Evolutionary conservation across 2,888 invertebrate species (phyloP), one percentile per base, ranked within the genome.

Genomic region (Falcaria lacertinaria): DNA sequence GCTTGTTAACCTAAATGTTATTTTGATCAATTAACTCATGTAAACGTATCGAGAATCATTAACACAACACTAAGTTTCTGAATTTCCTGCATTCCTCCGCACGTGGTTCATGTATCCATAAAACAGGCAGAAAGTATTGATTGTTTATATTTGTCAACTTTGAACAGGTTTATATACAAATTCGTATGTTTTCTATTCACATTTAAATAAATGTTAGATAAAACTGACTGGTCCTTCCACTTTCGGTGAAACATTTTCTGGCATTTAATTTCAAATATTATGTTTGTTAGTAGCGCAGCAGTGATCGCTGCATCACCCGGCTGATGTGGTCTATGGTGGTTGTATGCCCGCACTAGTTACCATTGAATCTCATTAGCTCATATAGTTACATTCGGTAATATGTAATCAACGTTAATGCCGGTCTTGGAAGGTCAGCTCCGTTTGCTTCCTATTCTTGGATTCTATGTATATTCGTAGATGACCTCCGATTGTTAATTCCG

Each of bases 381-480:
- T 49, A 43, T 43, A 48, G 45, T 48, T 55, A 52, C 42, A 44
- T 48, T 50, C 43, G 53, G 54, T n/a, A n/a, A n/a, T n/a, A n/a
- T 60, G 63, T 67, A 72, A 72, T 64, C 64, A 60, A 46, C 66
- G 51, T 55, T 68, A 68, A 68, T 55, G 61, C 66, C 64, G 53
- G 67, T 71, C 59, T 73, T 52, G 69, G 74, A 82, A 83, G 81
- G 81, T 66, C 74, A 66, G 58, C 41, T 51, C 41, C 46, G 34
- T 53, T 40, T 55, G 66, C 72, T 80, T 81, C 80, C 77, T 79
- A 69, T 69, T 62, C 62, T 70, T 60, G 60, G 60, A 57, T 69
- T 53, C 52, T 61, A 50, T 54, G 56, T 65, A 37, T 36, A 34
- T 71, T 72, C 57, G 60, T 56, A 55, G 58, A 57, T 50, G 52